These are phyloP conservation scores for Pheosia tremula DNA, from an alignment of 2,888 invertebrate genomes.

Conservation along the genomic window DNA sequence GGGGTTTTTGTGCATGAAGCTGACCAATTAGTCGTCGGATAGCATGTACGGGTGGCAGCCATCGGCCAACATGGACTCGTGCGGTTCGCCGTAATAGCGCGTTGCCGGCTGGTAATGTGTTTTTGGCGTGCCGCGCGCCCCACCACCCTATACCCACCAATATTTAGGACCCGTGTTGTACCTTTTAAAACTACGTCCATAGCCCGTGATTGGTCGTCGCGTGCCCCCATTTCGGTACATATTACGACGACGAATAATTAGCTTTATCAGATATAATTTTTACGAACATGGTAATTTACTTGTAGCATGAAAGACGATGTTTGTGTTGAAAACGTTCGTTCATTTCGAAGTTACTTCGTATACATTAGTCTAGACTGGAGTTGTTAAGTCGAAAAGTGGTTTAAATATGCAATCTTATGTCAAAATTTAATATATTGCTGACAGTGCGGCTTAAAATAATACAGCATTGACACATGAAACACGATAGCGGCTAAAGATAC, in stretches of 20 bases:
- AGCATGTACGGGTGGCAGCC: slow-evolving; percentile 76
- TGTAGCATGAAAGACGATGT: slow-evolving; percentile 64
- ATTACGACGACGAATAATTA: slow-evolving; percentile 75
- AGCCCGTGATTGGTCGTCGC: slow-evolving; percentile 73
- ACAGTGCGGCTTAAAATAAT: slow-evolving; percentile 31
- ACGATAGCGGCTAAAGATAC: slow-evolving; percentile 40
- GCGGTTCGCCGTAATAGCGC: slow-evolving; percentile 79
- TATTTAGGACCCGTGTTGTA: slow-evolving; percentile 69
- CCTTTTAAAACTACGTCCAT: slow-evolving; percentile 71
- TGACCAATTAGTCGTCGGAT: slow-evolving; percentile 78
- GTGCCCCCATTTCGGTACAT: slow-evolving; percentile 65
- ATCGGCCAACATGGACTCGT: slow-evolving; percentile 70
- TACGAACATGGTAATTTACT: slow-evolving; percentile 69
- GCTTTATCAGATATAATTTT: slow-evolving; percentile 72
- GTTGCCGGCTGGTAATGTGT: slow-evolving; percentile 76
- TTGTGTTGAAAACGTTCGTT: slow-evolving; percentile 47
- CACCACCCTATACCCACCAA: slow-evolving; percentile 70
- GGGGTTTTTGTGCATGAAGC: slow-evolving; percentile 75
- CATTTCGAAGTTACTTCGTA: slow-evolving; percentile 31
- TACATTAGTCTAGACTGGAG: slow-evolving; percentile 16
- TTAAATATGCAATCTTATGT: slow-evolving; percentile 5
- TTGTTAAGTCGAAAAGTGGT: slow-evolving; percentile 9
- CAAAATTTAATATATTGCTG: slow-evolving; percentile 7
- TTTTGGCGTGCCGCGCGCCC: slow-evolving; percentile 79
- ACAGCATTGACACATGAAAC: slow-evolving; percentile 47